Evolutionary conservation across 2,113 vertebrate genomes (phyloP).

Genomic region (Barbus barbus): DNA sequence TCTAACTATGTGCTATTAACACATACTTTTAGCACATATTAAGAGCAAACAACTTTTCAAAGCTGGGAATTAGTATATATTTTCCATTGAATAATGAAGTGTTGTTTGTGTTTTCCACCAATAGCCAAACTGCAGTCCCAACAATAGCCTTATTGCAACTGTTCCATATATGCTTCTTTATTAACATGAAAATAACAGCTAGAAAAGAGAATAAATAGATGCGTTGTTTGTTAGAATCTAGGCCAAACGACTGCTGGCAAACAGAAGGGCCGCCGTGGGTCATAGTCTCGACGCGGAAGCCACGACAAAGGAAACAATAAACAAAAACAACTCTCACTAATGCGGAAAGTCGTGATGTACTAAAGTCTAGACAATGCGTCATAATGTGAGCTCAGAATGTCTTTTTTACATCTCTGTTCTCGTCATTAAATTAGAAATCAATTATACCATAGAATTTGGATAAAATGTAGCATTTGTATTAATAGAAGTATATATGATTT

Average conservation of each 20-base stretch:
- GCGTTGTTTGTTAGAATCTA: slow-evolving; percentile 77
- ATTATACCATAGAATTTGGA: background rate
- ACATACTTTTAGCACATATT: background rate
- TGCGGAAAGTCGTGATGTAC: slow-evolving; percentile 4
- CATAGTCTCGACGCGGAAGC: slow-evolving; percentile 55
- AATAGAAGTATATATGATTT: background rate
- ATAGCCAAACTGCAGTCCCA: background rate
- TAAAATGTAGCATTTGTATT: background rate
- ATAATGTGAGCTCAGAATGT: background rate
- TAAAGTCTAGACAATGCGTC: slow-evolving; percentile 40
- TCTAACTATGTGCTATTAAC: background rate
- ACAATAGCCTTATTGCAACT: background rate
- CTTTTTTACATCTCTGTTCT: background rate
- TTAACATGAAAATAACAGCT: slow-evolving; percentile 74
- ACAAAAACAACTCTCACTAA: slow-evolving; percentile 48
- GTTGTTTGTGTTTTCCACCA: slow-evolving; percentile 22
- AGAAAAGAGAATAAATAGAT: slow-evolving; percentile 68
- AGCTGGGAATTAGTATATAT: background rate
- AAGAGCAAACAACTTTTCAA: slow-evolving; percentile 9
- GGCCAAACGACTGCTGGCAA: slow-evolving; percentile 76
- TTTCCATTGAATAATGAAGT: background rate
- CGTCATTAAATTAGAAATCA: background rate
- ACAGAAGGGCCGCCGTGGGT: slow-evolving; percentile 74
- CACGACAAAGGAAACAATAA: slow-evolving; percentile 47
- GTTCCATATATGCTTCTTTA: slow-evolving; percentile 52